Evolutionary conservation across 2,888 invertebrate genomes (phyloP).

Genomic region (Tachina lurida): DNA sequence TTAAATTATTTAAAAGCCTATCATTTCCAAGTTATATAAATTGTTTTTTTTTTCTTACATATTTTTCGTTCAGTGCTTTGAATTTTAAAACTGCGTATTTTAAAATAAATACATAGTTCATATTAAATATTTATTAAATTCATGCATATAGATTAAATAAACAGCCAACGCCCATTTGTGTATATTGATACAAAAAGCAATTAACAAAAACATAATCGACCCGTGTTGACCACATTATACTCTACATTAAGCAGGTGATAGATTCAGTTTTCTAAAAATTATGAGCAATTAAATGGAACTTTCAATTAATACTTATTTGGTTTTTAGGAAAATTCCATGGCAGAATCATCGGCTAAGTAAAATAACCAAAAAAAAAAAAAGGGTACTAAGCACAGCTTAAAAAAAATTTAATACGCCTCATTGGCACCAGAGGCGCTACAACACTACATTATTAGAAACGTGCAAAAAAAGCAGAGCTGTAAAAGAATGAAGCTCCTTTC

Average conservation of each 20-base stretch:
- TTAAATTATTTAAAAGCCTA: not conserved
- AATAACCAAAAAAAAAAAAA: no score
- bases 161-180: conserved; percentile 64
- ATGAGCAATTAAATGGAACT: no score
- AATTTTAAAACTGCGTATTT: not conserved
- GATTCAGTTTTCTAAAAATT: not conserved
- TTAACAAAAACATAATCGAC: conserved; percentile 62
- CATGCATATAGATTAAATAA: conserved; percentile 46
- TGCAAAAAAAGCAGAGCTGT: no score
- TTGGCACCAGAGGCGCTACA: no score
- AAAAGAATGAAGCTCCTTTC: no score
- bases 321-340: no score
- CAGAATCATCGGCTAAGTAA: no score
- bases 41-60: not conserved
- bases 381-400: no score
- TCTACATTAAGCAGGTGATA: not conserved
- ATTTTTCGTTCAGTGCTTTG: not conserved
- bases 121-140: conserved; percentile 12
- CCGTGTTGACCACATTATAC: conserved; percentile 33
- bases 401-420: no score
- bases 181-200: conserved; percentile 56
- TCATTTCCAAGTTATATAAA: not conserved
- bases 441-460: no score
- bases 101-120: not conserved
- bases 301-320: no score